phyloP scores from a whole-genome alignment of 2,797 vertebrate genomes.

The Takifugu ocellatus region DNA sequence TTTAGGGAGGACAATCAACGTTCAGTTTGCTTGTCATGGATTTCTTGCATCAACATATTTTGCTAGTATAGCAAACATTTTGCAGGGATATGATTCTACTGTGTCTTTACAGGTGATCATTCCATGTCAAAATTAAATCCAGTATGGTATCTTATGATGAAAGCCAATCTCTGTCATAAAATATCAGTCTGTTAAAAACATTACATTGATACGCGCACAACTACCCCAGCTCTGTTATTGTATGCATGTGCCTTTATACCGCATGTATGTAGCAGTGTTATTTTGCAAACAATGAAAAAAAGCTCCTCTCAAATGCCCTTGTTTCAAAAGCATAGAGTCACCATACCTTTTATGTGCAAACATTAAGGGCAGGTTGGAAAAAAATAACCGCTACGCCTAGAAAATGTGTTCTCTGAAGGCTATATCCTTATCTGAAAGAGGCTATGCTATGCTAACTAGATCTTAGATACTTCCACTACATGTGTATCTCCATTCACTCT shows the following conservation, averaged over 20 bases:
- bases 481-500: conserved; percentile 1
- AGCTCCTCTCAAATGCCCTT: conserved; percentile 36
- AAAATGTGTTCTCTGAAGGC: conserved; percentile 21
- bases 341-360: conserved; percentile 1
- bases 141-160: not conserved
- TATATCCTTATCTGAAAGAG: conserved; percentile 14
- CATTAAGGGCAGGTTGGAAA: conserved; percentile 22
- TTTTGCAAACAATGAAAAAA: conserved; percentile 11
- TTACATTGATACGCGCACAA: conserved; percentile 7
- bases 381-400: conserved; percentile 28
- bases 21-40: conserved; percentile 7
- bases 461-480: conserved; percentile 30
- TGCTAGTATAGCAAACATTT: conserved; percentile 9
- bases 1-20: conserved; percentile 7
- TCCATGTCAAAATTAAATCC: not conserved
- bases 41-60: conserved; percentile 18
- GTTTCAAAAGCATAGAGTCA: conserved; percentile 36
- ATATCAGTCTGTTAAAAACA: not conserved
- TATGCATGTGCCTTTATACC: conserved; percentile 4
- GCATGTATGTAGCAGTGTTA: conserved; percentile 8
- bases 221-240: conserved; percentile 3
- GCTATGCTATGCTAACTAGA: conserved; percentile 53
- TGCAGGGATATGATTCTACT: not conserved
- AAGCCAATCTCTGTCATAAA: not conserved
- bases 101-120: not conserved